phyloP scores from a whole-genome alignment of 2,888 invertebrate genomes.

The Hyles lineata region DNA sequence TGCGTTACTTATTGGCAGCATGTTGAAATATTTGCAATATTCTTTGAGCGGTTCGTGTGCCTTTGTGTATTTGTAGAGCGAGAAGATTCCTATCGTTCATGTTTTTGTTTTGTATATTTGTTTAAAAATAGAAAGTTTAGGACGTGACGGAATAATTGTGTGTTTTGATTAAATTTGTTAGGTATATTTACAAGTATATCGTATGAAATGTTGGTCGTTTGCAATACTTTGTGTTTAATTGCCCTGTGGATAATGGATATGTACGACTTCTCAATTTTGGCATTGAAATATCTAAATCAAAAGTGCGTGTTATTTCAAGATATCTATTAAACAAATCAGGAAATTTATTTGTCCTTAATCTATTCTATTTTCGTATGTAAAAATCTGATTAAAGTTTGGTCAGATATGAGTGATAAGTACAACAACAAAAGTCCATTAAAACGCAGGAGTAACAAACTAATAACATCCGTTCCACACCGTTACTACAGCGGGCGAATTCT shows the following conservation, averaged over 20 bases:
- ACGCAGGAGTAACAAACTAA: background rate
- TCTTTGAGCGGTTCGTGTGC: conserved; percentile 6
- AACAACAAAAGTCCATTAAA: background rate
- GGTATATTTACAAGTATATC: too few species aligned
- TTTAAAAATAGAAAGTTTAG: conserved; percentile 32
- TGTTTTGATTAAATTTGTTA: too few species aligned
- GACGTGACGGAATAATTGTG: background rate
- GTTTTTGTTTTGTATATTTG: conserved; percentile 36
- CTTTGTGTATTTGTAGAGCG: conserved; percentile 25
- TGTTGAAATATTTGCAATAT: conserved; percentile 22
- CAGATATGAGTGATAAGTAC: background rate
- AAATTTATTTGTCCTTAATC: background rate
- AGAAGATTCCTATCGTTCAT: conserved; percentile 28
- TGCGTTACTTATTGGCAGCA: conserved; percentile 15
- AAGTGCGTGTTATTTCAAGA: too few species aligned
- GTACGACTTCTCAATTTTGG: too few species aligned
- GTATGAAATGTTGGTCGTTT: too few species aligned
- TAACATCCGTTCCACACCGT: conserved; percentile 51
- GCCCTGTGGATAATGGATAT: too few species aligned
- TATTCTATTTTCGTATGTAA: background rate
- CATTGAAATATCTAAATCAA: too few species aligned
- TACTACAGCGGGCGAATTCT: conserved; percentile 60
- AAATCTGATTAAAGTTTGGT: background rate
- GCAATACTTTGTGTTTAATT: too few species aligned
- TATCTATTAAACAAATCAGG: too few species aligned